Base-by-base conservation (phyloP, 2,888 invertebrate species). In the Stenurella melanura region DNA sequence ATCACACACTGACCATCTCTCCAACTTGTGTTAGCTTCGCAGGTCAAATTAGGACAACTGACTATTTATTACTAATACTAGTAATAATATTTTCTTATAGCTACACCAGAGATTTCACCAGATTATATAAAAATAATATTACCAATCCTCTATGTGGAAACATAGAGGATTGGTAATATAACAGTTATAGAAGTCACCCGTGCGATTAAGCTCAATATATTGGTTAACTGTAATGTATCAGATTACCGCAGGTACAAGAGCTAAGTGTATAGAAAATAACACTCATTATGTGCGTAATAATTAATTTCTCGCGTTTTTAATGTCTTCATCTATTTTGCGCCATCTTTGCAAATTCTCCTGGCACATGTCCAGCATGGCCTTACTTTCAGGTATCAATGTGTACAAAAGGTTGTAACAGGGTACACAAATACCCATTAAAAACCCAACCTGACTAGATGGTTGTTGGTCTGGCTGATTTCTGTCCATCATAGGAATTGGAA, bases 371-470 rank as follows among this genome's bases (percentile, higher is more conserved):
- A 94, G 90, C 90, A 96, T 91, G 0, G 94, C 93, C 82, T 92
- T 90, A 0, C 95, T 94, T 82, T 92, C 91, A 0, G 96, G 96
- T 64, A 96, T 90, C 21, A 96, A 90, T 77, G 90, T 89, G 68
- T 92, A 89, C 64, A 96, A 90, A 68, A 95, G 90, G 18, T 91
- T 91, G 87, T 96, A 96, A 88, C 96, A 96, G 0, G 96, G 96
- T 58, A 96, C 89, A 87, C 96, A 96, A 79, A 96, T 96, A 67
- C 94, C 94, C 77, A 91, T 93, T 74, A 96, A 89, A 87, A 96
- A 96, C 0, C 95, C 96, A 66, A 96, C 95, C 92, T 96, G 96
- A 78, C 95, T 93, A 4, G 93, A 90, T 0, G 96, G 94, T 84
- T 95, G 93, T 85, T 95, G 93, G 78, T 95, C 92, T 0, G 94